Evolutionary conservation across 1,140 invertebrate species (phyloP).

Genomic region (silkworm (Bombyx mori)): DNA sequence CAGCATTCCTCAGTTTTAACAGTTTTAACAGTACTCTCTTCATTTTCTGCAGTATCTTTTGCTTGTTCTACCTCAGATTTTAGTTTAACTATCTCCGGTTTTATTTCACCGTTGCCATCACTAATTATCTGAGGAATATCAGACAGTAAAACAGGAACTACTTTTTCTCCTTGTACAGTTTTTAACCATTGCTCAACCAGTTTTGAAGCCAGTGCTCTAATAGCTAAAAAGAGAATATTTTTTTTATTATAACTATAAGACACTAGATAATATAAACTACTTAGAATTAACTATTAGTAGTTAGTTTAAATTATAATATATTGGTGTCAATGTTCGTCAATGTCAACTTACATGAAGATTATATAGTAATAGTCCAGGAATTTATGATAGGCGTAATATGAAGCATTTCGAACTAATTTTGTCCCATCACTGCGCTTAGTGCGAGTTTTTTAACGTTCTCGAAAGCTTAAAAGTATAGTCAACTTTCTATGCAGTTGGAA

Average conservation of each 20-base stretch:
- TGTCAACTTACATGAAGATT: no score
- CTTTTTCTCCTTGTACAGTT: slow-evolving; percentile 81
- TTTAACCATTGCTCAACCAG: slow-evolving; percentile 93
- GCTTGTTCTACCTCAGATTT: no score
- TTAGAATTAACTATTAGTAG: no score
- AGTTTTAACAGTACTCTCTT: slow-evolving; percentile 5
- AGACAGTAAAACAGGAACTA: slow-evolving; percentile 39
- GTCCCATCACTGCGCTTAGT: no score
- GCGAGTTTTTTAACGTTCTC: no score
- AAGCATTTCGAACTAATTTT: no score
- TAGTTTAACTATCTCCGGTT: background rate
- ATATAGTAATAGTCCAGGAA: no score
- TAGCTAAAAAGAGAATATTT: slow-evolving; percentile 71
- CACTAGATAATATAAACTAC: no score
- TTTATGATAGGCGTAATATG: no score
- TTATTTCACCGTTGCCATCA: slow-evolving; percentile 30
- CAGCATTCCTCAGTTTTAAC: slow-evolving; percentile 10
- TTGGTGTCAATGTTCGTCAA: no score
- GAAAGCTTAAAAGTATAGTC: background rate
- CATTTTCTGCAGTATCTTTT: no score
- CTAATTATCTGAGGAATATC: slow-evolving; percentile 52
- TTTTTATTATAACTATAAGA: background rate
- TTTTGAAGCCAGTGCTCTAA: slow-evolving; percentile 80
- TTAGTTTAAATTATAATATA: no score
- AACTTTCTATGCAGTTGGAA: background rate